These are phyloP conservation scores for Pristionchus pacificus DNA, from an alignment of 1,140 invertebrate species.

Conservation along the genomic window DNA sequence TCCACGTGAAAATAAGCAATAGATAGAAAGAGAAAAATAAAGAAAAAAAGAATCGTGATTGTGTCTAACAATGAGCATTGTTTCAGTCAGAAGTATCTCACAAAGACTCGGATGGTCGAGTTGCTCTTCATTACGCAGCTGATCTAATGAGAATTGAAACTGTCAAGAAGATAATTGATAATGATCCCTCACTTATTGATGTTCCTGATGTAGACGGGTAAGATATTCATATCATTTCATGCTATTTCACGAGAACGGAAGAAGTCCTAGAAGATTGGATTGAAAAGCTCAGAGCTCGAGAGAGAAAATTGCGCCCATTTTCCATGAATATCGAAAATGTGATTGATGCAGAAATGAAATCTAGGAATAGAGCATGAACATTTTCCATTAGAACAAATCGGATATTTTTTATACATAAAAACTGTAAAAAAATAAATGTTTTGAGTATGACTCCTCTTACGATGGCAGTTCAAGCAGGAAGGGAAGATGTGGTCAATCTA, in stretches of 20 bases:
- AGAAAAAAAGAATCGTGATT: too few species aligned
- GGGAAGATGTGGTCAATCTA: slow-evolving; percentile 55
- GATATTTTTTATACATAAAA: not conserved
- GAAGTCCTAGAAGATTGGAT: not conserved
- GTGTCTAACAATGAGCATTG: too few species aligned
- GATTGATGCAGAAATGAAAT: too few species aligned
- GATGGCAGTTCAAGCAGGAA: slow-evolving; percentile 59
- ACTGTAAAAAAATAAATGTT: not conserved
- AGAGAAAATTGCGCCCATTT: too few species aligned
- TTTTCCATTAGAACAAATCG: not conserved
- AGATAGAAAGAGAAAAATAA: too few species aligned
- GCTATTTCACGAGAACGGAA: too few species aligned
- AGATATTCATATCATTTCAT: slow-evolving; percentile 1
- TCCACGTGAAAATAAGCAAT: not conserved
- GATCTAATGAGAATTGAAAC: slow-evolving; percentile 59
- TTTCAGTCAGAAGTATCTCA: slow-evolving; percentile 20
- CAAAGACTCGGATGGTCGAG: slow-evolving; percentile 45
- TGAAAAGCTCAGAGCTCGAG: not conserved
- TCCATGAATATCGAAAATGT: too few species aligned
- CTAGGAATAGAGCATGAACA: not conserved
- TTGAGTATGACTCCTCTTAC: slow-evolving; percentile 41
- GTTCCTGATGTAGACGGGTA: slow-evolving; percentile 13
- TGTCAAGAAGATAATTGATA: slow-evolving; percentile 51
- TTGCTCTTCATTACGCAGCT: slow-evolving; percentile 61
- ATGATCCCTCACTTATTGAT: slow-evolving; percentile 15